Conservation (phyloP, 2,113 vertebrate species). For the Craseonycteris thonglongyai region DNA sequence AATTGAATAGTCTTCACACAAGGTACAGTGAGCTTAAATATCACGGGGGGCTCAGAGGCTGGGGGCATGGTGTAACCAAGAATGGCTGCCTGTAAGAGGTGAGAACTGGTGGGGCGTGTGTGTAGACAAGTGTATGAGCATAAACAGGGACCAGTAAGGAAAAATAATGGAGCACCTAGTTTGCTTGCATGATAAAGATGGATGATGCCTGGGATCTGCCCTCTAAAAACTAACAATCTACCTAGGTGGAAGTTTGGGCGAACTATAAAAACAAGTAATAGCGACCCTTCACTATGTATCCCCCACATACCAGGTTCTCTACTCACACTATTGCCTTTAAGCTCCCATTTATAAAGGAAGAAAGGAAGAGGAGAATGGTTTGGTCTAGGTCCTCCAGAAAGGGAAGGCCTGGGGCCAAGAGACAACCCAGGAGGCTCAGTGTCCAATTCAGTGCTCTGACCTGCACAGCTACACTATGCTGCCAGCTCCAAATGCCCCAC, state of each 20-base stretch:
- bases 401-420: background rate
- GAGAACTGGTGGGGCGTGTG: background rate
- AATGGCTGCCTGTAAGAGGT: background rate
- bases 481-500: rapidly evolving
- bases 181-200: background rate
- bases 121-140: background rate
- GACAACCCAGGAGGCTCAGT: background rate
- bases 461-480: background rate
- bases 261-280: background rate
- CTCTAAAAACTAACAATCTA: background rate
- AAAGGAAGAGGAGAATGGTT: background rate
- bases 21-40: background rate
- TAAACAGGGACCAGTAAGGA: background rate
- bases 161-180: background rate
- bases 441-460: background rate
- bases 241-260: background rate
- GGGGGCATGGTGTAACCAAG: background rate
- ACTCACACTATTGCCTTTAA: background rate
- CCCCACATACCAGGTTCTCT: background rate
- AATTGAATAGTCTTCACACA: background rate
- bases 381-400: background rate
- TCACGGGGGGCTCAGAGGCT: background rate
- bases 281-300: background rate
- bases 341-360: background rate
- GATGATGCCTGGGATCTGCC: background rate